Evolutionary conservation across 2,797 vertebrate genomes (phyloP), one percentile per base, ranked within the genome.

Genomic region (Chelidonichthys spinosus): DNA sequence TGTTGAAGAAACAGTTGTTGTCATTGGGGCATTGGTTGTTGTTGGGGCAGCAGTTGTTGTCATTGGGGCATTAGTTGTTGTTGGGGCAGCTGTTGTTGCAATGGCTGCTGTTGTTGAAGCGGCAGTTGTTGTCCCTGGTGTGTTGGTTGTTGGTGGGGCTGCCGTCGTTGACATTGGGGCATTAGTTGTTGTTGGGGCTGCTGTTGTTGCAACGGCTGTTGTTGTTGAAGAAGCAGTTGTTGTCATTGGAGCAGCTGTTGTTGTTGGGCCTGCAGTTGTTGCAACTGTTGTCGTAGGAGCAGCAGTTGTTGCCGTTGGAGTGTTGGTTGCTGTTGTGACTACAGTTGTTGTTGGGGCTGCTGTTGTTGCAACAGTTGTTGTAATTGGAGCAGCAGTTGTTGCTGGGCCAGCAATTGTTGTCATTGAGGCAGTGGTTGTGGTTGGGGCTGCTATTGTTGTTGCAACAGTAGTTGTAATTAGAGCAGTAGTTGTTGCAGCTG

Each of bases 241-340:
- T 6, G 25, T 25, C 25, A 25, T 25, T 25, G 25, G 25, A 25
- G 25, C 25, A 25, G 39, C 39, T 39, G 39, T 7, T 2, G 39
- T 6, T 6, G 40, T 42, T 3, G 40, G 40, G 3, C 9, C 40
- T 4, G 40, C 40, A 42, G 40, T 40, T 32, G 66, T 3, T 2
- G 35, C 0, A 1, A 17, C 0, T 0, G 4, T 0, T 1, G 43
- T 6, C 6, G 44, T 9, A 3, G 42, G 40, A 3, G 44, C 14
- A 1, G 14, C 14, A 7, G 44, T 46, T 2, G 44, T 46, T 6
- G 44, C 44, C 2, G 44, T 46, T 2, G 25, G 25, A 25, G 44
- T 46, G 0, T 8, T 3, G 9, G 39, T 10, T 10, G 39, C 9
- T 9, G 39, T 40, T 40, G 39, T 40, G 9, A 10, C 8, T 2